Base-by-base conservation (phyloP, 2,797 vertebrate species). In the Steatocranus sp. region DNA sequence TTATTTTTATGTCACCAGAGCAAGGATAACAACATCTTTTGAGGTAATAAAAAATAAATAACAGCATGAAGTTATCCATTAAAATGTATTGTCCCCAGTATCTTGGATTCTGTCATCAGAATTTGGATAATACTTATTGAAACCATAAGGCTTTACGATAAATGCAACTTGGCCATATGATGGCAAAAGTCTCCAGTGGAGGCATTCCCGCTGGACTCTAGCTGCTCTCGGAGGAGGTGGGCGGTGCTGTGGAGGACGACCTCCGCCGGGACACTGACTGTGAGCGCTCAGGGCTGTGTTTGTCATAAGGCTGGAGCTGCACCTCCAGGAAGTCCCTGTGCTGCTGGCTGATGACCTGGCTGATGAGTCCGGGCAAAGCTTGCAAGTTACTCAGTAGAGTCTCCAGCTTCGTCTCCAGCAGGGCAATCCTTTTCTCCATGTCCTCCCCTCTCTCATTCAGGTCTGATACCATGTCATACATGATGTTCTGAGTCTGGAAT, bases 131-230 rank as follows among this genome's bases (percentile, higher is more conserved):
- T 97, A 93, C 97, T 97, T 97, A 96, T 97, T 98, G 98, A 98
- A 98, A 99, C 97, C 97, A 96, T 98, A 98, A 98, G 98, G 98
- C 98, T 99, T 99, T 99, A 98, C 98, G 98, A 98, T 99, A 99
- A 98, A 98, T 98, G 98, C 97, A 98, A 98, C 97, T 98, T 96
- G 96, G 98, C 98, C 98, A 99, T 99, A 98, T 98, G 97, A 99
- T 99, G 98, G 98, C 98, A 97, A 98, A 98, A 97, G 97, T 98
- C 97, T 97, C 95, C 95, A 96, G 96, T 94, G 96, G 96, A 97
- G 97, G 95, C 91, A 81, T 96, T 97, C 94, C 94, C 95, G 96
- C 96, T 96, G 87, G 96, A 95, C 97, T 97, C 97, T 99, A 99
- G 97, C 98, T 99, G 97, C 98, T 99, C 97, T 99, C 98, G 80